phyloP scores from a whole-genome alignment of 1,140 invertebrate species.

The Drosophila sucinea region DNA sequence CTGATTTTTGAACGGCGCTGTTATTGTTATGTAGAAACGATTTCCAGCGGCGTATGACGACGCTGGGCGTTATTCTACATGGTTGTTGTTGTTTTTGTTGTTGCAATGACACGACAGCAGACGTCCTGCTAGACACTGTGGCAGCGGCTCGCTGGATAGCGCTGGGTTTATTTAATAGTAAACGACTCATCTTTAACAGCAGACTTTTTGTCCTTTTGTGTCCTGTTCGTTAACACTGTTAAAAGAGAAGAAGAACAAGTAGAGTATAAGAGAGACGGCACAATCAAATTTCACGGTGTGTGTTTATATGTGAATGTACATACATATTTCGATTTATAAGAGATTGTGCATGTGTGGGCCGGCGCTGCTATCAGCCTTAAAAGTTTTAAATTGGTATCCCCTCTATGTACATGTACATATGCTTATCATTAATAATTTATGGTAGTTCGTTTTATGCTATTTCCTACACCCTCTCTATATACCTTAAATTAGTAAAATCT shows the following conservation, averaged over 20 bases:
- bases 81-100: conserved; percentile 55
- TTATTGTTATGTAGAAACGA: conserved; percentile 67
- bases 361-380: neutral
- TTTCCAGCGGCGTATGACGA: conserved; percentile 68
- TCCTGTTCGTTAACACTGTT: neutral
- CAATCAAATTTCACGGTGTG: neutral
- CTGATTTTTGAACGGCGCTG: conserved; percentile 41
- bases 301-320: neutral
- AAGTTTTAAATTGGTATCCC: neutral
- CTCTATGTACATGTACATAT: neutral
- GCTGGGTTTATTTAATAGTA: conserved; percentile 37
- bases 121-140: conserved; percentile 38
- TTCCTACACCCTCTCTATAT: neutral
- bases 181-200: conserved; percentile 40
- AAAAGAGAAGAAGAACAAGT: conserved; percentile 6
- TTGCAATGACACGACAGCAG: conserved; percentile 28
- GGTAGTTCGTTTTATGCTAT: neutral
- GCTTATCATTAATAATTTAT: neutral
- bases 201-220: neutral
- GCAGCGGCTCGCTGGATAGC: conserved; percentile 41
- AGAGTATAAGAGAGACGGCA: neutral
- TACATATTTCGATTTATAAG: neutral
- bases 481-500: neutral
- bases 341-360: neutral
- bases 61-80: conserved; percentile 41